Conservation (phyloP, 2,797 vertebrate genomes). For the Protonibea diacanthus region DNA sequence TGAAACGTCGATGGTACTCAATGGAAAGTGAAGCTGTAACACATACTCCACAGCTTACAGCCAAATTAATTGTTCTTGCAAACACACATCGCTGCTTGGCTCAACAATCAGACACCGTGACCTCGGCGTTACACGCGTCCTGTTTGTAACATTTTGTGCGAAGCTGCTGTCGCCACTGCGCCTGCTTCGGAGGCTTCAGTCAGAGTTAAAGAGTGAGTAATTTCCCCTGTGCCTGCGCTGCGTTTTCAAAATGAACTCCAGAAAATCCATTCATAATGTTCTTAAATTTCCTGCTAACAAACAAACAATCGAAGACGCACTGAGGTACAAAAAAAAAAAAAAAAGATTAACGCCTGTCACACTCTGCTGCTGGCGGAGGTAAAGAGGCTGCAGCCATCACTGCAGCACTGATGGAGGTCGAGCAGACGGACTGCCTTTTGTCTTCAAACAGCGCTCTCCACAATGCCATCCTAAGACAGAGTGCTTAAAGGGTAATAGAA, state of each 20-base stretch:
- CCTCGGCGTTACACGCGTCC: not conserved
- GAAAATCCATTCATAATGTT: not conserved
- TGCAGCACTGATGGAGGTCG: conserved; percentile 8
- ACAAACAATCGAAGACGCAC: not conserved
- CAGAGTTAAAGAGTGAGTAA: not conserved
- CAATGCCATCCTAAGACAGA: not conserved
- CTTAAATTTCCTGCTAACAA: conserved; percentile 11
- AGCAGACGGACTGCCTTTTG: not conserved
- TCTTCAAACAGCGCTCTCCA: not conserved
- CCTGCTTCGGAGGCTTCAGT: not conserved
- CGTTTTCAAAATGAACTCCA: not conserved
- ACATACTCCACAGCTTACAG: too few species aligned
- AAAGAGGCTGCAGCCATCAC: conserved; percentile 25
- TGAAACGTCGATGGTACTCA: too few species aligned
- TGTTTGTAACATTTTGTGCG: not conserved
- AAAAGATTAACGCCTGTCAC: not conserved
- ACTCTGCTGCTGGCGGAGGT: not conserved
- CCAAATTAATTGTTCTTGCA: too few species aligned
- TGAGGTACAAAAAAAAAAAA: conserved; percentile 14
- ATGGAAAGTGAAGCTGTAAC: too few species aligned
- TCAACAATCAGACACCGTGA: too few species aligned
- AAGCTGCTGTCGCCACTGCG: not conserved
- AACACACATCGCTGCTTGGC: too few species aligned
- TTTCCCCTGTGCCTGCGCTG: not conserved
- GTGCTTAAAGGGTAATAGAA: not conserved